Base-by-base conservation (phyloP, 2,113 vertebrate species). In the Shinisaurus crocodilurus region DNA sequence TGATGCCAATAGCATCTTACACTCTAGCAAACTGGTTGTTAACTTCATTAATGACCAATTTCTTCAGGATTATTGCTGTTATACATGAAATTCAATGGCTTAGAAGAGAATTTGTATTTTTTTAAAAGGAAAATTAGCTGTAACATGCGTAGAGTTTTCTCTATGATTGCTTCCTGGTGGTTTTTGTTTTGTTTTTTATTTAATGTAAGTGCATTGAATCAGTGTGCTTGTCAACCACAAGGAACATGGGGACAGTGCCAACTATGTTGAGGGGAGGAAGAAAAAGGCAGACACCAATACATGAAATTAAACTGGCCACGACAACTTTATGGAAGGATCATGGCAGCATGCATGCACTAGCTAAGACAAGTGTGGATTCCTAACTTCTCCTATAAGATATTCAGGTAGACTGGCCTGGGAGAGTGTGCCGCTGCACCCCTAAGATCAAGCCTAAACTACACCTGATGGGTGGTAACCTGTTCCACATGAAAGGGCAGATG, bases 11-110 rank as follows among this genome's bases (percentile, higher is more conserved):
- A 88, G 82, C 79, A 96, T 72, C 60, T 89, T 94, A 65, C 85
- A 89, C n/a, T 89, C n/a, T 54, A 93, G 65, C 23, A 94, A 95
- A 90, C 86, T 91, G 34, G 12, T 65, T 95, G 74, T 91, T 93
- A 93, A 89, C 87, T 92, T 95, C 82, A 90, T 93, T 92, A 94
- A 89, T 92, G 82, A 91, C 60, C 50, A 37, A 90, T 94, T 94
- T 95, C 43, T 77, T 92, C 48, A 40, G 27, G 50, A 89, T 86
- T 92, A 86, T 91, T 95, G 67, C 37, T 86, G 77, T 85, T 94
- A 90, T 85, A 91, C 93, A 91, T 27, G 48, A 84, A 89, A 90
- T 91, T 90, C 45, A 87, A n/a, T 89, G n/a, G 0, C 91, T 94
- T 88, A 90, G 77, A 94, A 92, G 34, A 87, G 34, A 92, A 93